Evolutionary conservation across 2,797 vertebrate species (phyloP).

Genomic region (Dipus sagitta): DNA sequence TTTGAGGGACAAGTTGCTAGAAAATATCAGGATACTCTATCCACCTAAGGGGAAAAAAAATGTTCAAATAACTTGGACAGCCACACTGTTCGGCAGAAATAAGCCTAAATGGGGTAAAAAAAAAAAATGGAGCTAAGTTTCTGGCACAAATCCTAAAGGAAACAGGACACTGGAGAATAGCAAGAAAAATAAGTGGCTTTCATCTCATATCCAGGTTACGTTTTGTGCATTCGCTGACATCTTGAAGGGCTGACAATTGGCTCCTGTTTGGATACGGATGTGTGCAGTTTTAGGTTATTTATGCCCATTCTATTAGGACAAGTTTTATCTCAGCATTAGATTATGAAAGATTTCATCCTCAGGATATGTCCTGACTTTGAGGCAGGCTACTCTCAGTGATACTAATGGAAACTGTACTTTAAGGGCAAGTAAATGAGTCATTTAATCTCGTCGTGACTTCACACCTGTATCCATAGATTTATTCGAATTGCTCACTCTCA

Average conservation of each 20-base stretch:
- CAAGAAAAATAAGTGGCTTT: neutral
- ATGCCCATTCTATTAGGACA: neutral
- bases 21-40: neutral
- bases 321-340: neutral
- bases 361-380: neutral
- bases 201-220: neutral
- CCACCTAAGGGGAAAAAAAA: conserved; percentile 9
- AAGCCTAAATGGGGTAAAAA: neutral
- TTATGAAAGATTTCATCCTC: neutral
- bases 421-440: neutral
- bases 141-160: neutral
- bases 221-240: neutral
- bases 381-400: neutral
- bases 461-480: neutral
- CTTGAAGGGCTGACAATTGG: neutral
- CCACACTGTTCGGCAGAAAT: neutral
- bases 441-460: neutral
- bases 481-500: neutral
- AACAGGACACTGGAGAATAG: neutral
- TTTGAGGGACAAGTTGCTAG: neutral
- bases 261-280: neutral
- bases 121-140: neutral
- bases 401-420: neutral
- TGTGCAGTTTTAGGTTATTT: neutral
- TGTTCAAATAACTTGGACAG: neutral